A percentile compares a stretch with the other conserved stretches of the same genome.
Evolutionary conservation across 2,888 invertebrate genomes (phyloP).

Genomic region (Eugnorisma glareosa): DNA sequence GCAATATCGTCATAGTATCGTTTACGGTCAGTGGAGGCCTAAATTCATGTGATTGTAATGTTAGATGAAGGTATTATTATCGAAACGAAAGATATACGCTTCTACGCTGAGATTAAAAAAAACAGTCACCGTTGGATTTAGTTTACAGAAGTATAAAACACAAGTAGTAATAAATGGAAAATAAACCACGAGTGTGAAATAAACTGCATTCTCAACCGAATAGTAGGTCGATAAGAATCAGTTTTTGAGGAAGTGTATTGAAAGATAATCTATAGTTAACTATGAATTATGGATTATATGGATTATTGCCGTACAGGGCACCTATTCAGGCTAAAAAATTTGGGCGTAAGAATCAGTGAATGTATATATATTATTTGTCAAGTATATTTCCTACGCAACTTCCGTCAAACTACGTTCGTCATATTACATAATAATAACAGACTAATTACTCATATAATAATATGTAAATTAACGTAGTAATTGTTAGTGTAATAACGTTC

Average conservation of each 20-base stretch:
- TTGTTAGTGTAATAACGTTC: constrained; percentile 47
- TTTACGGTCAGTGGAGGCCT: neutral
- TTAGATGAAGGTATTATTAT: neutral
- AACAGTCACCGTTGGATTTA: too few relatives aligned
- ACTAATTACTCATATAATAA: constrained; percentile 45
- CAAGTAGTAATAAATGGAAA: too few relatives aligned
- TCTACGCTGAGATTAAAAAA: too few relatives aligned
- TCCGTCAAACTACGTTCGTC: neutral
- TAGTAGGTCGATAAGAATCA: too few relatives aligned
- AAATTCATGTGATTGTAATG: neutral
- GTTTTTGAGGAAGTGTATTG: too few relatives aligned
- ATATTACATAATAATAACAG: constrained; percentile 21
- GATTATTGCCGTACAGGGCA: neutral
- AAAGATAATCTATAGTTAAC: too few relatives aligned
- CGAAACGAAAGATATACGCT: too few relatives aligned
- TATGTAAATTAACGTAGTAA: constrained; percentile 40
- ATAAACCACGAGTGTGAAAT: too few relatives aligned
- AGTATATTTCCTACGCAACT: neutral
- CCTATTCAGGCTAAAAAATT: neutral
- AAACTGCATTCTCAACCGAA: too few relatives aligned
- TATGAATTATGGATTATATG: neutral
- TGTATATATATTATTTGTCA: neutral
- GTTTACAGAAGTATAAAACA: too few relatives aligned
- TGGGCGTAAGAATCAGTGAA: neutral
- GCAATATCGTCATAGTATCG: neutral